Percentiles rank a stretch among this genome's conserved stretches.
Conservation (phyloP, 2,113 vertebrate species). For the Porphyrio hochstetteri region DNA sequence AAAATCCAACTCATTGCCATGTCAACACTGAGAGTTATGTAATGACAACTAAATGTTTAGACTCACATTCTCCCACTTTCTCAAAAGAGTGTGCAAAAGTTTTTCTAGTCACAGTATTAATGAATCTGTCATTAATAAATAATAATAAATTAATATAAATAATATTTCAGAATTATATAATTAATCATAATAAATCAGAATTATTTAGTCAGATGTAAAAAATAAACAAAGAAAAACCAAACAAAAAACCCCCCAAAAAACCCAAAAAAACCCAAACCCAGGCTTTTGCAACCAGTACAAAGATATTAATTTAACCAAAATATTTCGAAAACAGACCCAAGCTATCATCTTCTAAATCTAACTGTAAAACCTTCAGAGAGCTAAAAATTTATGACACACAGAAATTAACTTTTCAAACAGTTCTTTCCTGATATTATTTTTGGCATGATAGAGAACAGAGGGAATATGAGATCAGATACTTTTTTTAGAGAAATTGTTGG, state of each 20-base stretch:
- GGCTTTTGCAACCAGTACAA: neutral
- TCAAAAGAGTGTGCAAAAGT: neutral
- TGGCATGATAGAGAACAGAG: neutral
- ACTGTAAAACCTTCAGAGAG: neutral
- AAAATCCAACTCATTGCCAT: neutral
- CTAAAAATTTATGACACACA: neutral
- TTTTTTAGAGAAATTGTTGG: neutral
- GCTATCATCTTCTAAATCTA: neutral
- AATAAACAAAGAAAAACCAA: neutral
- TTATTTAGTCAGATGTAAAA: neutral
- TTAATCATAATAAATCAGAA: too few species aligned
- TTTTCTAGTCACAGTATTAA: neutral
- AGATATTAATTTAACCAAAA: neutral
- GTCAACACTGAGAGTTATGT: neutral
- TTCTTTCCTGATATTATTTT: neutral
- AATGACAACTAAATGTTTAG: neutral
- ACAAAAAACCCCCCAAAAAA: neutral
- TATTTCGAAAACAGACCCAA: neutral
- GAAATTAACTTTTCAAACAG: neutral
- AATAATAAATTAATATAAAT: too few species aligned
- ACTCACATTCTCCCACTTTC: neutral
- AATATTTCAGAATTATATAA: too few species aligned
- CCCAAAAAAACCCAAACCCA: too few species aligned
- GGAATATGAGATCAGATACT: neutral
- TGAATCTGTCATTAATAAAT: too few species aligned